Conservation (phyloP, 2,113 vertebrate species). For the Rhinichthys klamathensis region DNA sequence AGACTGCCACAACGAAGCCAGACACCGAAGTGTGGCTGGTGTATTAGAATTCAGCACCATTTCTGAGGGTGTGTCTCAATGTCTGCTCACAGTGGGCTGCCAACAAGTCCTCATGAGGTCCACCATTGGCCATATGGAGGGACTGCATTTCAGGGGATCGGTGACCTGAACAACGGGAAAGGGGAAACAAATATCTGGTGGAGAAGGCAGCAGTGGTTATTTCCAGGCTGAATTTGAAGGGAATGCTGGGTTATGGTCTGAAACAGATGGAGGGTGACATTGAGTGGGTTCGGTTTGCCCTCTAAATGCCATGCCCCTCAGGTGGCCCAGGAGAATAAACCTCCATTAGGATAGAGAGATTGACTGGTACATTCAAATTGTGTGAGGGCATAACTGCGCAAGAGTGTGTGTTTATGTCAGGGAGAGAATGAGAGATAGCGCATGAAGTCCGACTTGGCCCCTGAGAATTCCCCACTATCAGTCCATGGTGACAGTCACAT, state of each 20-base stretch:
- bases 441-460: conserved; percentile 15
- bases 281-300: conserved; percentile 25
- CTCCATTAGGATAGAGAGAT: conserved; percentile 36
- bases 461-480: conserved; percentile 40
- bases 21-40: background rate
- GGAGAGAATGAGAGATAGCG: conserved; percentile 10
- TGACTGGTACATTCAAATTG: conserved; percentile 42
- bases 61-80: conserved; percentile 6
- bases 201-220: background rate
- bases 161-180: background rate
- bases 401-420: background rate
- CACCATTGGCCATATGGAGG: background rate
- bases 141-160: conserved; percentile 1
- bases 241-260: background rate
- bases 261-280: conserved; percentile 34
- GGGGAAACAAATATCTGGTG: background rate
- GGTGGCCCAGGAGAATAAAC: conserved; percentile 41
- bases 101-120: background rate
- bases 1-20: conserved; percentile 9
- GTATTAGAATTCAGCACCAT: conserved; percentile 39
- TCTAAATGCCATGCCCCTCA: conserved; percentile 28
- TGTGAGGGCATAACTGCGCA: background rate
- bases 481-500: conserved; percentile 41
- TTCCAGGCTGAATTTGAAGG: background rate
- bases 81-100: conserved; percentile 24